These are phyloP conservation scores for Diaphora mendica DNA, from an alignment of 2,888 invertebrate species.

Conservation along the genomic window DNA sequence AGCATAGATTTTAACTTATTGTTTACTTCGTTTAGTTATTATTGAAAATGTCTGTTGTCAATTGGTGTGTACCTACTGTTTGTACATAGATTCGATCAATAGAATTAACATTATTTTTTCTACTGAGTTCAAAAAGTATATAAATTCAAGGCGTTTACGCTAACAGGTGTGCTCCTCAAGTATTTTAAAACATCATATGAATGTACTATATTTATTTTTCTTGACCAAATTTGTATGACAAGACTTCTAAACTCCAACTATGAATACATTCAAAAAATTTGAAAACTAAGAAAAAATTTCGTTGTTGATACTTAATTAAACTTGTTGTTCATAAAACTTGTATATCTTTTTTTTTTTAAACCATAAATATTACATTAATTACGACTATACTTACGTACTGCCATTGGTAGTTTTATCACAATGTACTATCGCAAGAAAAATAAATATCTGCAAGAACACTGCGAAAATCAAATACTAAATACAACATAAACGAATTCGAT, in stretches of 20 bases:
- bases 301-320: too few species aligned
- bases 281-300: not conserved
- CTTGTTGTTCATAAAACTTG: not conserved
- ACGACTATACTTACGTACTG: constrained; percentile 1
- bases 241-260: not conserved
- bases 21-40: not conserved
- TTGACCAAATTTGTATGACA: not conserved
- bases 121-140: not conserved
- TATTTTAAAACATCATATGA: not conserved
- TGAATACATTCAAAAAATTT: not conserved
- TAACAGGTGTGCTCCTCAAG: too few species aligned
- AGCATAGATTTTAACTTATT: not conserved
- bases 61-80: not conserved
- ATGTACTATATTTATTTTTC: not conserved
- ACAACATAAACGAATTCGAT: not conserved
- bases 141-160: not conserved
- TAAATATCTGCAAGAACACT: constrained; percentile 28
- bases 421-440: constrained; percentile 16
- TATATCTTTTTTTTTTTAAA: too few species aligned
- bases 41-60: not conserved
- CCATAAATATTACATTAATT: not conserved
- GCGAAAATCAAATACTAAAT: constrained; percentile 6
- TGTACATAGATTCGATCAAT: not conserved
- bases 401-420: constrained; percentile 12
- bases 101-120: not conserved